Evolutionary conservation across 2,797 vertebrate genomes (phyloP), one percentile per base, ranked within the genome.

Genomic region (Nyctalus aviator): DNA sequence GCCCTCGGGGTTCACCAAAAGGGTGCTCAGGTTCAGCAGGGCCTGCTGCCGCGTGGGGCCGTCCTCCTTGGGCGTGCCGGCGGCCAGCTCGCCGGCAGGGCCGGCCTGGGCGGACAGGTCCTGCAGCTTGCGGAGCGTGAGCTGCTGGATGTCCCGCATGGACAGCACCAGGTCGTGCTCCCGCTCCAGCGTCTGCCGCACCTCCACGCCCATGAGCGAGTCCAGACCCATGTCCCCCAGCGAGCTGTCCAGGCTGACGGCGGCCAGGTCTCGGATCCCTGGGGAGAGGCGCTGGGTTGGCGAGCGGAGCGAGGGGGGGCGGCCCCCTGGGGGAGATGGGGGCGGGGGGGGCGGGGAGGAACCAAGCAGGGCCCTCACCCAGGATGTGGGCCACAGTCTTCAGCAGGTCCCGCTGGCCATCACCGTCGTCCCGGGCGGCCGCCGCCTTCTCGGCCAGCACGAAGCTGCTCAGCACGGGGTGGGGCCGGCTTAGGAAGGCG

Each of bases 121-220:
- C 12, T 98, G 98, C 25, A 99, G 98, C 95, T 98, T 99, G 95
- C 98, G 99, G 95, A 99, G 98, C 0, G 99, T 99, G 53, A 99
- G 99, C 75, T 98, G 99, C 30, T 99, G 98, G 72, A 99, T 99
- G 71, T 99, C 99, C 59, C 99, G 99, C 99, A 99, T 99, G 15
- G 99, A 97, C 99, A 99, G 99, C 85, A 99, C 97, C 0, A 99
- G 98, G 95, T 99, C 99, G 0, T 99, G 99, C 97, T 99, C 99
- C 0, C 99, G 98, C 96, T 99, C 99, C 94, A 99, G 98, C 0
- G 98, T 99, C 98, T 99, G 99, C 9, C 99, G 99, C 82, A 99
- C 99, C 97, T 99, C 99, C 73, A 99, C 99, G 0, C 99, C 99
- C 99, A 99, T 99, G 95, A 99, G 97, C 0, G 99, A 99, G 97